Base-by-base conservation (phyloP, 1,140 invertebrate genomes). In the Cecropterus lyciades region DNA sequence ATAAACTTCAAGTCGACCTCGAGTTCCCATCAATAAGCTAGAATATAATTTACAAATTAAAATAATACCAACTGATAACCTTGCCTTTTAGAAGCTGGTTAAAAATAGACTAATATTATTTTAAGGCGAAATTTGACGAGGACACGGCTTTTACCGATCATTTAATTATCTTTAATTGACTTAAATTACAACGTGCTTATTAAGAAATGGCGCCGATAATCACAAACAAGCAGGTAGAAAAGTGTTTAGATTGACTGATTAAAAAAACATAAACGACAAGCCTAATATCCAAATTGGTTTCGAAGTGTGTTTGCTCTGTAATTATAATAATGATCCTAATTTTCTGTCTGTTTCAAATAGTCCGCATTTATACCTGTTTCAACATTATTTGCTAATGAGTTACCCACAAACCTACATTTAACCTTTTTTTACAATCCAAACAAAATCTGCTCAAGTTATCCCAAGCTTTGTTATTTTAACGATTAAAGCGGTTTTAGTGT, bases 241-340 rank as follows among this genome's bases (percentile, higher is more conserved):
- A 73, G 62, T 57, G 27, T 46, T 68, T 59, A 51, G 13, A 65
- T 46, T 11, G 59, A 59, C 55, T 27, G 30, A 52, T 67, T n/a
- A 70, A 74, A 75, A 73, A 75, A 57, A 60, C 42, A 5, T 17
- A 72, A 76, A 74, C 72, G 57, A 75, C 68, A 55, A 68, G 33
- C 48, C 68, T 84, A 76, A 82, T 78, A 76, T 69, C 56, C 15
- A 77, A 77, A 85, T 79, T 77, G 77, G 73, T 67, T 80, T 62
- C 63, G 63, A 72, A 67, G 68, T 70, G 65, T 86, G 80, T 84
- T 87, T 82, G 62, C 82, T 83, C 82, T 85, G 82, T 91, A 89
- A 91, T 91, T 91, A 91, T 81, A 60, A 80, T 85, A 88, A 91
- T 91, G 75, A 79, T 65, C 72, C 76, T 82, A 85, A 88, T 89